Evolutionary conservation across 2,797 vertebrate species (phyloP).

Genomic region (Masticophis lateralis): DNA sequence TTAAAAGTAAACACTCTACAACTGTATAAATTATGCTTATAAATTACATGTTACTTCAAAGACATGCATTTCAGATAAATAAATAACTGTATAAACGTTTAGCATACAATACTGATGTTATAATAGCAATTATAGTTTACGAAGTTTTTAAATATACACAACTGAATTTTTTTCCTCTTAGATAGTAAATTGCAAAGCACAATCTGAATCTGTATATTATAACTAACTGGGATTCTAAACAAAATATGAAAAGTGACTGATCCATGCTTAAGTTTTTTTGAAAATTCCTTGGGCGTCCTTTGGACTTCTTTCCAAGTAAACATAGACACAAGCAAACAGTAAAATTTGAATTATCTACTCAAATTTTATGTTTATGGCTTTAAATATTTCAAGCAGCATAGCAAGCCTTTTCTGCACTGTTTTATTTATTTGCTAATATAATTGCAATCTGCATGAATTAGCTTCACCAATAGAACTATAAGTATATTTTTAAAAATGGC

Average conservation of each 20-base stretch:
- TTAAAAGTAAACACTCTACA: background rate
- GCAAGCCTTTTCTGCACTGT: background rate
- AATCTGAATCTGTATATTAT: background rate
- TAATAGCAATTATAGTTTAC: background rate
- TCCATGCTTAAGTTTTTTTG: background rate
- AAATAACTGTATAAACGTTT: background rate
- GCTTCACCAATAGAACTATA: background rate
- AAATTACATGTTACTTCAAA: background rate
- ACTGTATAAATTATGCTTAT: background rate
- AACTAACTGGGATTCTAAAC: background rate
- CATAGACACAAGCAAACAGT: background rate
- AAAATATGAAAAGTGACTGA: background rate
- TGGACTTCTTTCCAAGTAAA: background rate
- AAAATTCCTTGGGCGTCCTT: background rate
- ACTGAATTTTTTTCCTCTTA: background rate
- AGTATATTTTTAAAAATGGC: background rate
- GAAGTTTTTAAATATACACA: background rate
- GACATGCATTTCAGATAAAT: background rate
- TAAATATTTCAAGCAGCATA: background rate
- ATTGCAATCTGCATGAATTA: background rate
- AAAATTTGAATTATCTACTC: background rate
- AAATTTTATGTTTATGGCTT: background rate
- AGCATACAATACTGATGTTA: background rate
- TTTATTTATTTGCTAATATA: background rate
- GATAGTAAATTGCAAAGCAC: background rate